phyloP scores from a whole-genome alignment of 2,888 invertebrate genomes.

The Acanthosepion lycidas region DNA sequence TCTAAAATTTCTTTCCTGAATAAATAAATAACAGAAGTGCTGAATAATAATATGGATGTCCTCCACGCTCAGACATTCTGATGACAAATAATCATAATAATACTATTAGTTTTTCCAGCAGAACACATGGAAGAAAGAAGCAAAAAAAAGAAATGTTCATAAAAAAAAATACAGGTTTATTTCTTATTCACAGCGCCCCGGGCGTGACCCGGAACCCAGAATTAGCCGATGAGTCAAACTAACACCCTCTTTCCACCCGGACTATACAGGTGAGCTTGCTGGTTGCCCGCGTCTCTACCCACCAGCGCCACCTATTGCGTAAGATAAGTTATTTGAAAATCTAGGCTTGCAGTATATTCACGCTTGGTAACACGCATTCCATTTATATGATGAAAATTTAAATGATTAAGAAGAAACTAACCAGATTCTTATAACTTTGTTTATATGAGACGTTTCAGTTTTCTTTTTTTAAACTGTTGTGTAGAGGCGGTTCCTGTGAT shows the following conservation, averaged over 20 bases:
- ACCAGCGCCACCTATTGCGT: conserved; percentile 22
- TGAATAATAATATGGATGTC: not conserved
- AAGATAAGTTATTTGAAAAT: not conserved
- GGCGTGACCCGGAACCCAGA: not conserved
- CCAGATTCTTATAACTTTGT: not conserved
- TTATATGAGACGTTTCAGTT: not conserved
- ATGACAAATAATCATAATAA: not conserved
- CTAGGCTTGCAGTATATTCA: conserved; percentile 16
- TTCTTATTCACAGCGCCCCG: conserved; percentile 20
- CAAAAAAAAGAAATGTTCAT: not conserved
- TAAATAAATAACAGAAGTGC: no score
- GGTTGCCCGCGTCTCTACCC: not conserved
- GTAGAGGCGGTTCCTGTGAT: not conserved
- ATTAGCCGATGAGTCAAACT: not conserved
- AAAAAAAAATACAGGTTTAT: not conserved
- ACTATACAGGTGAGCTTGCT: conserved; percentile 1
- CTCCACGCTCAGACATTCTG: not conserved
- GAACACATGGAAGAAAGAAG: not conserved
- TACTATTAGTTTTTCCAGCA: not conserved
- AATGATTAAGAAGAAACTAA: not conserved
- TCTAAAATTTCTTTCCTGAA: no score
- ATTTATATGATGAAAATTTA: not conserved
- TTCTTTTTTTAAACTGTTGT: not conserved
- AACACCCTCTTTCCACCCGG: conserved; percentile 20
- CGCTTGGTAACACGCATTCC: conserved; percentile 10